Evolutionary conservation across 2,888 invertebrate genomes (phyloP), one percentile per base, ranked within the genome.

Genomic region (Stenurella melanura): DNA sequence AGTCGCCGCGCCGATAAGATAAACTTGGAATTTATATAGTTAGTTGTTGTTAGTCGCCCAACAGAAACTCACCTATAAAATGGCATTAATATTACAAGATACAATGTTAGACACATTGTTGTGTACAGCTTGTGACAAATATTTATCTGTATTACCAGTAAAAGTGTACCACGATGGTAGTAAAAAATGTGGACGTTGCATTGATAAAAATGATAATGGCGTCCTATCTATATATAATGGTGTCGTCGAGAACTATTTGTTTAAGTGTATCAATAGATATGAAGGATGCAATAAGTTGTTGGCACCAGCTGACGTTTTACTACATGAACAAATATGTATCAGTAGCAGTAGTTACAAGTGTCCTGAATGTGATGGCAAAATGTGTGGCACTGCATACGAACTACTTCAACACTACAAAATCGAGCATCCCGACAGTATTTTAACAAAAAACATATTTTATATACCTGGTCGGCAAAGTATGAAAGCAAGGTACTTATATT

Each of bases 111-210:
- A 34, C 6, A 9, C 0, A 7, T 34, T 34, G 30, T 34, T 34
- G 30, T 34, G 30, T 34, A 9, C 30, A 34, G 30, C 7, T 34
- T 34, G 30, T 34, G 30, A 34, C 6, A 34, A 34, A 34, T 34
- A 34, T 34, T 34, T 34, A 34, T 34, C 30, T 9, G 30, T 34
- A 6, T 34, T 34, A 34, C 30, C 30, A 34, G 30, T 34, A 34
- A 34, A 34, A 34, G 30, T 34, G 7, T 80, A 77, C 19, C 54
- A n/a, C 7, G 60, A 64, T 57, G 30, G 73, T 0, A 17, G 18
- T 9, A 66, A 64, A 11, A 80, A 80, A 57, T 80, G 80, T 58
- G 80, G 78, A 0, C 71, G 80, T 11, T 80, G 80, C 34, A 74
- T 30, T 0, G 17, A 67, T 15, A 21, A 42, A 7, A 67, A 66